These are phyloP conservation scores for Polia nebulosa DNA, from an alignment of 2,888 invertebrate species.

Conservation along the genomic window DNA sequence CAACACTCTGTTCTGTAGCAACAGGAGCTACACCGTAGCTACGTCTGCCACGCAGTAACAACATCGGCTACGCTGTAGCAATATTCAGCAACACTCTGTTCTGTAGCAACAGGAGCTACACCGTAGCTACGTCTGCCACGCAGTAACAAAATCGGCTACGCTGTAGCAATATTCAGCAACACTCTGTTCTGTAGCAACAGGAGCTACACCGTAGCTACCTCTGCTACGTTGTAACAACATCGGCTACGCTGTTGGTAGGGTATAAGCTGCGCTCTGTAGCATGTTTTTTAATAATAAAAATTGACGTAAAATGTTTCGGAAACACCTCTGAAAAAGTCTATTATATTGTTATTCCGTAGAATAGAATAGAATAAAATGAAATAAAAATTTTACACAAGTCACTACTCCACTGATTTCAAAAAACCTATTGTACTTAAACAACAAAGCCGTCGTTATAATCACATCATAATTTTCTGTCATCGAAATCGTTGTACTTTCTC, in stretches of 20 bases:
- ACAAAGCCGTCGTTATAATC: conserved; percentile 28
- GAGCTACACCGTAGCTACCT: neutral
- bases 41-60: neutral
- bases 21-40: neutral
- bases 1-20: neutral
- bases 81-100: too few relatives aligned
- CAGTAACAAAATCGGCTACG: neutral
- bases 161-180: too few relatives aligned
- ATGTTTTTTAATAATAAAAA: too few relatives aligned
- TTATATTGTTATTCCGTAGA: too few relatives aligned
- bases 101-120: neutral
- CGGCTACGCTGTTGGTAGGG: neutral
- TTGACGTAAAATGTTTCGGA: too few relatives aligned
- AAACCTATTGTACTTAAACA: conserved; percentile 3
- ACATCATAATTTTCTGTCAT: conserved; percentile 13
- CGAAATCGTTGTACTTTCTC: neutral
- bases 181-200: too few relatives aligned
- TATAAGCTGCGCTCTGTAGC: neutral
- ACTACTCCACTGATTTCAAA: conserved; percentile 29
- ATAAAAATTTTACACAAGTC: neutral
- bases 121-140: conserved; percentile 5
- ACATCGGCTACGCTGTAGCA: neutral
- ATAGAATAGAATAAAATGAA: neutral
- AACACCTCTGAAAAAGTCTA: too few relatives aligned
- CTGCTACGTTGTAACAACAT: neutral